phyloP scores from a whole-genome alignment of 2,113 vertebrate genomes.

The Pleuronectes platessa region DNA sequence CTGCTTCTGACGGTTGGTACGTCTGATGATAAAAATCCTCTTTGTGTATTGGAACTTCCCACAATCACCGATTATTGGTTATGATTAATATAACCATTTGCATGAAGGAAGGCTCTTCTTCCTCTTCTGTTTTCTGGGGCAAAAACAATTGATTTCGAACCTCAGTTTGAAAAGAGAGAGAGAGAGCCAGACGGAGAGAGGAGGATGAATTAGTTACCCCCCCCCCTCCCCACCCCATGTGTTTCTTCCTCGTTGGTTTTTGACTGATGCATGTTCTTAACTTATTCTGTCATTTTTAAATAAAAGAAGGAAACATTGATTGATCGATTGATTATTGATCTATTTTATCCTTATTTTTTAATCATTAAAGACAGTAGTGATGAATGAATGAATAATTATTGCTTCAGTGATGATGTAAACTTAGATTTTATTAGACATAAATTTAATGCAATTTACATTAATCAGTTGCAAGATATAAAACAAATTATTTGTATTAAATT shows the following conservation, averaged over 20 bases:
- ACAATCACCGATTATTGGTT: slow-evolving; percentile 83
- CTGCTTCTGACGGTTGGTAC: slow-evolving; percentile 13
- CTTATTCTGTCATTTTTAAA: slow-evolving; percentile 90
- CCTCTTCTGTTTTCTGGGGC: slow-evolving; percentile 8
- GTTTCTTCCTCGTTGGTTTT: slow-evolving; percentile 55
- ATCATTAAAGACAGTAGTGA: background rate
- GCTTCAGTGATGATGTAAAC: background rate
- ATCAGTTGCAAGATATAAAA: too few relatives aligned
- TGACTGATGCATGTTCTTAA: slow-evolving; percentile 84
- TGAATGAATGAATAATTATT: background rate
- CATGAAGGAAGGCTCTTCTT: slow-evolving; percentile 71
- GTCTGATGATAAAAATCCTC: background rate
- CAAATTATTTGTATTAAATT: too few relatives aligned
- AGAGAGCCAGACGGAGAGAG: background rate
- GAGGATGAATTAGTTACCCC: background rate
- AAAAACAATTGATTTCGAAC: background rate
- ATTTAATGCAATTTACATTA: background rate
- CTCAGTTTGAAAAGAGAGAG: background rate
- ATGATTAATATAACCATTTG: slow-evolving; percentile 78
- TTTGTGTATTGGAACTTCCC: slow-evolving; percentile 54
- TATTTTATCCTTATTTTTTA: too few relatives aligned
- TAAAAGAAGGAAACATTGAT: slow-evolving; percentile 48
- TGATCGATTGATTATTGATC: background rate
- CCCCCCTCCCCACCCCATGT: background rate
- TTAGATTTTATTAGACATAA: background rate